Conservation (phyloP, 1,140 invertebrate genomes). For the Caerostris extrusa region DNA sequence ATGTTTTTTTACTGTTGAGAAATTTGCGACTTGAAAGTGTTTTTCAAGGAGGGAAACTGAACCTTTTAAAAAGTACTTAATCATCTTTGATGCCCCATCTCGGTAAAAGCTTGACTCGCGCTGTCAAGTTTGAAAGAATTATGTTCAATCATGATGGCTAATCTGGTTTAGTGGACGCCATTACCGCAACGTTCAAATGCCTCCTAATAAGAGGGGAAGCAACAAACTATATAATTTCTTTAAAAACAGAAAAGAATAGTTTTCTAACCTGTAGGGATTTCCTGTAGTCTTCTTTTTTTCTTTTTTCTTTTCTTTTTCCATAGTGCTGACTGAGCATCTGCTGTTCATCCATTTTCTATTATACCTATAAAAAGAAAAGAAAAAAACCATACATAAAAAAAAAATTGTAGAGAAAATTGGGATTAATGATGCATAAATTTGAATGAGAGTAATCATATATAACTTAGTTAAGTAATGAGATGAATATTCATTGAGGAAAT, state of each 20-base stretch:
- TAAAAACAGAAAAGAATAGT: background rate
- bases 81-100: conserved; percentile 26
- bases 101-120: conserved; percentile 3
- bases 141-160: conserved; percentile 40
- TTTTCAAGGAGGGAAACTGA: background rate
- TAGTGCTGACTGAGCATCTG: background rate
- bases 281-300: background rate
- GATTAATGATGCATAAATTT: conserved; percentile 27
- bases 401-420: background rate
- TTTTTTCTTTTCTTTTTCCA: background rate
- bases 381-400: background rate
- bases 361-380: background rate
- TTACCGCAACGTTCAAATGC: background rate
- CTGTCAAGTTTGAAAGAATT: conserved; percentile 55
- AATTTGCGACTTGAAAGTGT: background rate
- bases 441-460: background rate
- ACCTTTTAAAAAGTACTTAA: conserved; percentile 52
- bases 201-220: conserved; percentile 23
- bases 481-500: conserved; percentile 36
- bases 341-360: background rate
- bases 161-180: conserved; percentile 41
- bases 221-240: conserved; percentile 53
- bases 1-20: background rate
- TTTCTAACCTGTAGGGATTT: conserved; percentile 24
- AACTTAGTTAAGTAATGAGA: conserved; percentile 19